Evolutionary conservation across 2,797 vertebrate species (phyloP).

Genomic region (Hemibagrus guttatus): DNA sequence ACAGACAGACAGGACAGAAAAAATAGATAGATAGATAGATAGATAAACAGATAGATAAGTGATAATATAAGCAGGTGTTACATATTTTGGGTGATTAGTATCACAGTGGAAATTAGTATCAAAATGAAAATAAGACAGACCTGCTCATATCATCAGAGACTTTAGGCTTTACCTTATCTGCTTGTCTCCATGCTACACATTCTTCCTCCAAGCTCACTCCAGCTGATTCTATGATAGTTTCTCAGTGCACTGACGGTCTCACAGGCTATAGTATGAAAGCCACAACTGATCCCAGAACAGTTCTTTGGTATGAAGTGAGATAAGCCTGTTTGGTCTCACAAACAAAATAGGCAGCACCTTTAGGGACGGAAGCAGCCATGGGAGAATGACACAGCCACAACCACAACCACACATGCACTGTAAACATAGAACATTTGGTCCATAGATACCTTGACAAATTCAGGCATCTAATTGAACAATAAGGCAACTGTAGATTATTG

Average conservation of each 20-base stretch:
- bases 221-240: conserved; percentile 58
- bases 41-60: background rate
- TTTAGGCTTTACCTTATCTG: conserved; percentile 49
- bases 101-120: background rate
- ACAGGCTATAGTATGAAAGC: background rate
- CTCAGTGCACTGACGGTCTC: background rate
- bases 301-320: background rate
- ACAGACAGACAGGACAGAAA: background rate
- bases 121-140: background rate
- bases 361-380: background rate
- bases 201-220: conserved; percentile 71
- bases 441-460: background rate
- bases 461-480: background rate
- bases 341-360: background rate
- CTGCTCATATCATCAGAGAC: conserved; percentile 4
- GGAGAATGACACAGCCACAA: background rate
- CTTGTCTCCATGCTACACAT: conserved; percentile 59
- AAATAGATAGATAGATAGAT: background rate
- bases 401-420: background rate
- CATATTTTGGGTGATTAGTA: background rate
- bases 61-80: background rate
- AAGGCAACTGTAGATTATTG: background rate
- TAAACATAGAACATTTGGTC: conserved; percentile 1
- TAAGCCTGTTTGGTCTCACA: conserved; percentile 9
- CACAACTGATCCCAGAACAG: conserved; percentile 15